Conservation (phyloP, 2,797 vertebrate genomes). For the Sebastiscus tertius region DNA sequence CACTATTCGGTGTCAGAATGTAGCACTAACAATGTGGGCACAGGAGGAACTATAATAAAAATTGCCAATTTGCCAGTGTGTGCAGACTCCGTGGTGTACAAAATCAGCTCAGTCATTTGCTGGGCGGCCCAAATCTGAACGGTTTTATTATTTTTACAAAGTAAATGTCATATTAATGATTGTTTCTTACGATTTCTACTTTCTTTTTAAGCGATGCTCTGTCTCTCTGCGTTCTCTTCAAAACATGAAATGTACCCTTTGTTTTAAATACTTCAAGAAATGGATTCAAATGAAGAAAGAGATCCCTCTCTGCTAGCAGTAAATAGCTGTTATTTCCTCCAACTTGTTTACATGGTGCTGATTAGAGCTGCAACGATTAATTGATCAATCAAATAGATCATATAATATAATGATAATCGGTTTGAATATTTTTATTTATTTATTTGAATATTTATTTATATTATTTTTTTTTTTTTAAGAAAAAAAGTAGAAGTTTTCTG, state of each 20-base stretch:
- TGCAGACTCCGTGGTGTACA: neutral
- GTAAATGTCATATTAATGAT: neutral
- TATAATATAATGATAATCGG: too few species aligned
- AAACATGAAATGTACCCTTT: neutral
- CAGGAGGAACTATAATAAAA: neutral
- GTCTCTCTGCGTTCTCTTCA: neutral
- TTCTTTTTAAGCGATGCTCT: neutral
- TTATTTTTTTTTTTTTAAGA: too few species aligned
- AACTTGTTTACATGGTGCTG: neutral
- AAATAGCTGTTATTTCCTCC: neutral
- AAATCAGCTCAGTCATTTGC: neutral
- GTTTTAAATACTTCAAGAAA: neutral
- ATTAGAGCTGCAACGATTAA: neutral
- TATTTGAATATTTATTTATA: too few species aligned
- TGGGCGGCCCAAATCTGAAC: neutral
- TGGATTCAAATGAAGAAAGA: neutral
- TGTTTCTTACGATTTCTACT: neutral
- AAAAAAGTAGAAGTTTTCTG: too few species aligned
- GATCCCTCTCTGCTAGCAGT: neutral
- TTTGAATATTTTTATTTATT: too few species aligned
- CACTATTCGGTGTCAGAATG: conserved; percentile 27
- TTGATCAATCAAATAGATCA: too few species aligned
- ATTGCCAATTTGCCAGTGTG: neutral
- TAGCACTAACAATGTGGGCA: neutral
- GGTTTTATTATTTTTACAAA: neutral